Evolutionary conservation across 2,888 invertebrate genomes (phyloP).

Genomic region (Torymus texanus): DNA sequence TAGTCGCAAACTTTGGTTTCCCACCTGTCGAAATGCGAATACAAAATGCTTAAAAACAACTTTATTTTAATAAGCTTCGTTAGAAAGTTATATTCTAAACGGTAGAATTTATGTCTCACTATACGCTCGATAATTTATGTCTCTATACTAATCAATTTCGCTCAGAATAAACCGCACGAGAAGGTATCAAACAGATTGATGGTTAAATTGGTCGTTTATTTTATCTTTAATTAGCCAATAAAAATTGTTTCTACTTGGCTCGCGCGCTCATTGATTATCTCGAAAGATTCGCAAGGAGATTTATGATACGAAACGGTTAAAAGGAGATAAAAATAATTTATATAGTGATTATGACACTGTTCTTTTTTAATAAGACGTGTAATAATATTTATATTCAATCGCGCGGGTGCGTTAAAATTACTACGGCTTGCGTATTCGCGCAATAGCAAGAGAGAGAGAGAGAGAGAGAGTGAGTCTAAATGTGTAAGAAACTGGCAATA

Average conservation of each 20-base stretch:
- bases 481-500: constrained; percentile 27
- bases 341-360: constrained; percentile 31
- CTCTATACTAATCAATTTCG: constrained; percentile 10
- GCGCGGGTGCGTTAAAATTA: constrained; percentile 13
- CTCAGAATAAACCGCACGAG: not conserved
- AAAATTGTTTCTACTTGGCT: constrained; percentile 21
- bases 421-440: no score
- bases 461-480: not conserved
- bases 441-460: no score
- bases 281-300: constrained; percentile 21
- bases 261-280: constrained; percentile 30
- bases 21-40: no score
- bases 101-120: constrained; percentile 10
- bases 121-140: constrained; percentile 3
- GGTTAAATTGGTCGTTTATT: constrained; percentile 26
- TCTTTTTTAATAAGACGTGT: constrained; percentile 28
- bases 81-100: not conserved
- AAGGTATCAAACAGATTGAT: not conserved
- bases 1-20: no score
- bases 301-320: constrained; percentile 8
- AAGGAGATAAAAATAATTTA: constrained; percentile 40
- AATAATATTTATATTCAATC: constrained; percentile 13
- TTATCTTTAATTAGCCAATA: constrained; percentile 14
- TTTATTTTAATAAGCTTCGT: not conserved
- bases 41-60: no score